phyloP scores from a whole-genome alignment of 2,113 vertebrate genomes.

The Labeo catla region DNA sequence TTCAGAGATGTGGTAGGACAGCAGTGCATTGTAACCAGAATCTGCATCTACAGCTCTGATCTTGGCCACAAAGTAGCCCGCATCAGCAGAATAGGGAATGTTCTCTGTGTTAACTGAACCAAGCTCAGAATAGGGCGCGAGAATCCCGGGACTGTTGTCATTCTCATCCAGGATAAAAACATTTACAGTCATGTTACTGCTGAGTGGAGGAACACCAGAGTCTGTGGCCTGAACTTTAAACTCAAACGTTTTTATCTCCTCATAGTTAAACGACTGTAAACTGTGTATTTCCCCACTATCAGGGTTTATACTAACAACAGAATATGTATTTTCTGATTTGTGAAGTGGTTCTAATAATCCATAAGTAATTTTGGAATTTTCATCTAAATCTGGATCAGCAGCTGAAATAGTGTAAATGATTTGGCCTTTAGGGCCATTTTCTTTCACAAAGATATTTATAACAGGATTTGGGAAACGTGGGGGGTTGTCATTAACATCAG shows the following conservation, averaged over 20 bases:
- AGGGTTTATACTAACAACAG: constrained; percentile 70
- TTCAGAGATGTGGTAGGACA: constrained; percentile 70
- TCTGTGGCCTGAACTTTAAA: constrained; percentile 79
- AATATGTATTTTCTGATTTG: constrained; percentile 60
- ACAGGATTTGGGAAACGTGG: constrained; percentile 74
- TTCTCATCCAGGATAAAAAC: constrained; percentile 73
- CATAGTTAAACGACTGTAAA: constrained; percentile 73
- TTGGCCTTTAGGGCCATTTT: constrained; percentile 80
- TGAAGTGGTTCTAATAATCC: constrained; percentile 69
- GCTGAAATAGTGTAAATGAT: constrained; percentile 77
- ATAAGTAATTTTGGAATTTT: constrained; percentile 82
- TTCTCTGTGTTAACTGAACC: constrained; percentile 66
- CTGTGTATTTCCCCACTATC: constrained; percentile 71
- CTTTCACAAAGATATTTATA: constrained; percentile 78
- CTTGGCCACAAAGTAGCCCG: constrained; percentile 69
- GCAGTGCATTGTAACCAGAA: constrained; percentile 70
- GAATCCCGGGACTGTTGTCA: constrained; percentile 69
- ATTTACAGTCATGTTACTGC: constrained; percentile 71
- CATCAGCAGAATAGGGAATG: constrained; percentile 68
- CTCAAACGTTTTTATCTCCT: constrained; percentile 73
- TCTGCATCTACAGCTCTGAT: constrained; percentile 70
- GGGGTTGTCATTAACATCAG: constrained; percentile 87
- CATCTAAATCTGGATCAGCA: constrained; percentile 78
- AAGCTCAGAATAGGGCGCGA: constrained; percentile 67
- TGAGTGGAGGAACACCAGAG: constrained; percentile 72